Base-by-base conservation (phyloP, 2,797 vertebrate genomes). In the Toxotes lorentzi region DNA sequence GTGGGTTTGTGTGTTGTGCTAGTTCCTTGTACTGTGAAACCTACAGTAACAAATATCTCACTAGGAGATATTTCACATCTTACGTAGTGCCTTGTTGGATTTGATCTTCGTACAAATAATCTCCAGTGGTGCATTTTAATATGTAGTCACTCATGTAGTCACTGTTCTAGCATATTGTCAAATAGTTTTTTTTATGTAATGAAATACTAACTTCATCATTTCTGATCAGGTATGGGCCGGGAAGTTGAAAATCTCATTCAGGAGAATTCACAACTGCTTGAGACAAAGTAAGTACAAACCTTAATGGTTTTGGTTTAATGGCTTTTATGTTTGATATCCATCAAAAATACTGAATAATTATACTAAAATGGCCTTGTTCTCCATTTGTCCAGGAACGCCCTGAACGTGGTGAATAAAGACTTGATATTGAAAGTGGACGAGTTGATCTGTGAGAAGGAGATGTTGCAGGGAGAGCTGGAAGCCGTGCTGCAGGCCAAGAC, bases 361-460 rank as follows among this genome's bases (percentile, higher is more conserved):
- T 14, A 38, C 1, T 27, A 3, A 60, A 59, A n/a, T n/a, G 13
- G 58, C 5, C 0, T 69, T 10, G 5, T 80, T 53, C 54, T 38
- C 63, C 85, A 2, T 61, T 43, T 8, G 27, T 78, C 24, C 90
- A 99, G 98, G 94, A 98, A 99, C 59, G 98, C 98, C 65, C 93
- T 99, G 93, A 99, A 99, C 8, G 96, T 99, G 88, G 98, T 99
- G 91, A 99, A 99, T 91, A 98, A 99, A 76, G 98, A 99, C 93
- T 94, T 99, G 87, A 99, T 99, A 72, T 95, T 97, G 83, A 97
- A 97, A 82, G 95, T 99, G 77, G 98, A 99, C 51, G 98, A 99
- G 84, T 91, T 99, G 61, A 95, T 96, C 0, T 97, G 98, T 75
- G 98, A 99, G 91, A 97, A 96, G 86, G 98, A 99, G 82, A 97